Evolutionary conservation across 1,140 invertebrate genomes (phyloP), one percentile per base, ranked within the genome.

Genomic region (Cydia splendana): DNA sequence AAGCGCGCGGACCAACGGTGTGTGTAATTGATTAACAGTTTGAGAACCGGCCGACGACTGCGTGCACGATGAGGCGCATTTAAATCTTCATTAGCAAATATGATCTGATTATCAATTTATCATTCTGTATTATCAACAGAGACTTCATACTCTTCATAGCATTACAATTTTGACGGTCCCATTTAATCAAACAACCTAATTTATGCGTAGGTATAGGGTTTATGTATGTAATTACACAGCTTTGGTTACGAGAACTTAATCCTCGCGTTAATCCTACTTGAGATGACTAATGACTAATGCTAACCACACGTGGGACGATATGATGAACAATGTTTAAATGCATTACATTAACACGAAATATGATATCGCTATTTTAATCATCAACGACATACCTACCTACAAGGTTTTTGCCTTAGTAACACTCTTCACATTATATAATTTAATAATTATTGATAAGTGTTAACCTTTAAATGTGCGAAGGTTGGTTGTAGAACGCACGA

Each of bases 21-120:
- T 88, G 88, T 87, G 87, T 91, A 91, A 92, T 91, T 89, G 89
- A 91, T 90, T 90, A 88, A 85, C 88, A 87, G 86, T 88, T 89
- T 80, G 80, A 84, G 82, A 83, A 80, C 79, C 78, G 78, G 81
- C 82, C 79, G 81, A 78, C 84, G 79, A 30, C 24, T 9, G 10
- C 12, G 20, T 69, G 28, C 65, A 10, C 65, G n/a, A 24, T 82
- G 83, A 71, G 65, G 67, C 81, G 79, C 57, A 83, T 85, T 87
- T 82, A 87, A 90, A 86, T 84, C 87, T 87, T 87, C 83, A 88
- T 88, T 62, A 62, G 57, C 57, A 7, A 62, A 62, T 62, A 62
- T 62, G 4, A 24, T 62, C 18, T 24, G 57, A 62, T 20, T 62
- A 24, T 62, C 9, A 9, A 24, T 24, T 20, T 24, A 62, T 62